phyloP scores from a whole-genome alignment of 2,113 vertebrate genomes.

The Epinephelus fuscoguttatus region DNA sequence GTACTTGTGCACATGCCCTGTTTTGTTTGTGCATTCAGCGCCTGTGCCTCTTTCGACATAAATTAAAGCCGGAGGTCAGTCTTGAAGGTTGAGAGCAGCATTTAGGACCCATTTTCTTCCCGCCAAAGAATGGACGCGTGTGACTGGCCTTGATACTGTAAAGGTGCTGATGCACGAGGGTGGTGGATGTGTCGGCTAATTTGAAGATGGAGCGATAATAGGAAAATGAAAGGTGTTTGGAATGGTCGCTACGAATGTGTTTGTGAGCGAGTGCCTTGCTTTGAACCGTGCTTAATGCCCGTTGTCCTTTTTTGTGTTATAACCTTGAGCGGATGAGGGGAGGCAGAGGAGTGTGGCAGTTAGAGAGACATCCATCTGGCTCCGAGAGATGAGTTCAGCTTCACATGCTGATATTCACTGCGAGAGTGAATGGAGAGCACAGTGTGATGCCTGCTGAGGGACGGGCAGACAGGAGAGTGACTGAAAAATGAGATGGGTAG shows the following conservation, averaged over 20 bases:
- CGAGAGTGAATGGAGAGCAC: slow-evolving; percentile 53
- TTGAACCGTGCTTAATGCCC: slow-evolving; percentile 20
- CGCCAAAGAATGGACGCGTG: background rate
- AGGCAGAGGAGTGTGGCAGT: slow-evolving; percentile 54
- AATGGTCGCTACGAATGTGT: slow-evolving; percentile 10
- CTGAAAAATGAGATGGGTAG: slow-evolving; percentile 64
- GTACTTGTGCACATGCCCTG: background rate
- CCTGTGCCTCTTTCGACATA: slow-evolving; percentile 10
- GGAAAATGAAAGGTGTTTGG: slow-evolving; percentile 45
- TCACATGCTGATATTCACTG: slow-evolving; percentile 69
- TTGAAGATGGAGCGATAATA: slow-evolving; percentile 42
- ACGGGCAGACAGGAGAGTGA: slow-evolving; percentile 46
- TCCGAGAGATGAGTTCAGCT: slow-evolving; percentile 64
- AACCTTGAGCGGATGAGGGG: slow-evolving; percentile 71
- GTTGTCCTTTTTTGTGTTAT: slow-evolving; percentile 40
- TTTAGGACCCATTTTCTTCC: slow-evolving; percentile 2
- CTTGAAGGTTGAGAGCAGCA: slow-evolving; percentile 53
- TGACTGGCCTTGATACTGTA: slow-evolving; percentile 21
- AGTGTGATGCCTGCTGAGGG: slow-evolving; percentile 59
- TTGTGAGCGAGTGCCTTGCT: background rate
- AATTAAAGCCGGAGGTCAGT: slow-evolving; percentile 43
- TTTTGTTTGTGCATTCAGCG: slow-evolving; percentile 31
- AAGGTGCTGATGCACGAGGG: slow-evolving; percentile 38
- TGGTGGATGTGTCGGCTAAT: slow-evolving; percentile 20
- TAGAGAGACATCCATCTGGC: slow-evolving; percentile 73